Evolutionary conservation across 2,888 invertebrate genomes (phyloP).

Genomic region (Bruchidius siliquastri): DNA sequence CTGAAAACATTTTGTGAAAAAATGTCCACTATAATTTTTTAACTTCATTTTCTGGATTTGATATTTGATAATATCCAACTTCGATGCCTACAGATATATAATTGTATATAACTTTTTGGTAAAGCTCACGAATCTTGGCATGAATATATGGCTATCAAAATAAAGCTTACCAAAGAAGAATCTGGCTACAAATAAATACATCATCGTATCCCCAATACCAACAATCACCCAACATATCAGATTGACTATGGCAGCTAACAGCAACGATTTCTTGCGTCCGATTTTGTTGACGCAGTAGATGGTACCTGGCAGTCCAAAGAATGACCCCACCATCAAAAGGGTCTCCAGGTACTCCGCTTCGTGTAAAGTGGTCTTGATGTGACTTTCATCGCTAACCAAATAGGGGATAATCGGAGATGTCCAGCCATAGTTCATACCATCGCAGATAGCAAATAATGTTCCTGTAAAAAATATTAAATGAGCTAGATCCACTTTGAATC

Average conservation of each 20-base stretch:
- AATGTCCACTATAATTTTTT: no score
- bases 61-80: no score
- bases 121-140: no score
- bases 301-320: slow-evolving; percentile 36
- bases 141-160: no score
- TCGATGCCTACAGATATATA: no score
- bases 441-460: slow-evolving; percentile 42
- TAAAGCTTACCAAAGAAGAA: slow-evolving; percentile 28
- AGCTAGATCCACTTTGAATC: no score
- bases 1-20: no score
- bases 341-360: slow-evolving; percentile 35
- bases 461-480: slow-evolving; percentile 1
- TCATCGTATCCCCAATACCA: slow-evolving; percentile 30
- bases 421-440: slow-evolving; percentile 47
- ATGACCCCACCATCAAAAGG: slow-evolving; percentile 31
- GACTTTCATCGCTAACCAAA: slow-evolving; percentile 33
- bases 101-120: no score
- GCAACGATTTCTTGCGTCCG: slow-evolving; percentile 38
- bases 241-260: slow-evolving; percentile 35
- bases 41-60: no score
- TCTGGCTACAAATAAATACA: slow-evolving; percentile 35
- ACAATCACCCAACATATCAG: slow-evolving; percentile 41
- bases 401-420: slow-evolving; percentile 43
- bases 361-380: slow-evolving; percentile 34
- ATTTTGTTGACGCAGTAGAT: slow-evolving; percentile 36